Evolutionary conservation across 2,797 vertebrate species (phyloP).

Genomic region (Cheirogaleus major): DNA sequence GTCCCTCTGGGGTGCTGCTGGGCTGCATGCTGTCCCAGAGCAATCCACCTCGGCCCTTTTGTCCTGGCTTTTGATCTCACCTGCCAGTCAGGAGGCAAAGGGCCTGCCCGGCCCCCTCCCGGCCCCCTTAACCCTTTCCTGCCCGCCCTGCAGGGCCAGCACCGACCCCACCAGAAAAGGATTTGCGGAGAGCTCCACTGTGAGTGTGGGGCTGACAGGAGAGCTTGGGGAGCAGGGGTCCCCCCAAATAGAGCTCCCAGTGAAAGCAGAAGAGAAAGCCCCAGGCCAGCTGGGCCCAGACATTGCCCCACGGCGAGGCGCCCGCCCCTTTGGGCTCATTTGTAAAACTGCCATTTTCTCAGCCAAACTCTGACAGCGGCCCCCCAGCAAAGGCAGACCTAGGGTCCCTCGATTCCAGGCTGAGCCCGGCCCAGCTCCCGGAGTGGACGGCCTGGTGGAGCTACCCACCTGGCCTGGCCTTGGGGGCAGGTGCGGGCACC

Average conservation of each 20-base stretch:
- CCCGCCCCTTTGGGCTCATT: accelerated
- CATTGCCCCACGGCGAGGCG: accelerated
- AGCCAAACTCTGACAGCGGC: neutral
- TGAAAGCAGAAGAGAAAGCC: neutral
- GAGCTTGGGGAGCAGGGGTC: neutral
- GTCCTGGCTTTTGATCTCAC: constrained; percentile 96
- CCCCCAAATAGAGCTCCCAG: neutral
- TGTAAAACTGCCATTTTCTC: neutral
- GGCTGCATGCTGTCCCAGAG: constrained; percentile 88
- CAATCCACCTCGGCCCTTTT: constrained; percentile 94
- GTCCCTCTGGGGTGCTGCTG: constrained; percentile 90
- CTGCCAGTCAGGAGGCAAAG: constrained; percentile 94
- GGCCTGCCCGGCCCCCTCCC: constrained; percentile 90
- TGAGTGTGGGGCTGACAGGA: no score
- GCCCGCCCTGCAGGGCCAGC: neutral
- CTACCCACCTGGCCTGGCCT: neutral
- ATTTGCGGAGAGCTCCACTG: neutral
- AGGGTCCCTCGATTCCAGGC: neutral
- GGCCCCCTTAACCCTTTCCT: constrained; percentile 80
- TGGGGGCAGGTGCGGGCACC: accelerated
- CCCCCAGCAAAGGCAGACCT: accelerated
- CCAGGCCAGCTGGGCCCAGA: neutral
- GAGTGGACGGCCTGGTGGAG: accelerated
- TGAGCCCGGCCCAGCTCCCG: accelerated
- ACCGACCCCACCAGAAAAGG: neutral